Evolutionary conservation across 1,140 invertebrate genomes (phyloP), one percentile per base, ranked within the genome.

Genomic region (Calephelis virginiensis): DNA sequence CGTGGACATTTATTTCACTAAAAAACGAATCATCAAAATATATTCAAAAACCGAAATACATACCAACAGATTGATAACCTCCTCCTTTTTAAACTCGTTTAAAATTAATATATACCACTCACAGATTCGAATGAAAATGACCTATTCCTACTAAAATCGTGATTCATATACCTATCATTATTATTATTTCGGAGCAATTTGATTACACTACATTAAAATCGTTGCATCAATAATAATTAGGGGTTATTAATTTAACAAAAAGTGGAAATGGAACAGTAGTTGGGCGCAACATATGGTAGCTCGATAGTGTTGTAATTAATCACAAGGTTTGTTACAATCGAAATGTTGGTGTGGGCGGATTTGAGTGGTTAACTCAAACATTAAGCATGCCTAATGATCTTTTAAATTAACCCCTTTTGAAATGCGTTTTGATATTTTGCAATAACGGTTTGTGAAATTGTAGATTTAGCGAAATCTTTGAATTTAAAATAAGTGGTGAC

Each of bases 231-330:
- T 75, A 78, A 81, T 85, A 76, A 79, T 66, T 59, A 76, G 71
- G 68, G 74, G 70, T 71, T 78, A 85, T 82, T 86, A 86, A 83
- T 79, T 72, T 63, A 73, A 86, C 77, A 87, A 89, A 87, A 90
- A 85, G 68, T 68, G 50, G 53, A 65, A 73, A 77, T 75, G 80
- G 76, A 84, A 80, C 85, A 76, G 88, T 86, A 88, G 86, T 84
- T 66, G 69, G 66, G 69, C 67, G 67, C 76, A 85, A 73, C 86
- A 90, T 90, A 85, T 90, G 86, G 85, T 83, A 79, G 77, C 82
- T 83, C 66, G 61, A 68, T 80, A 81, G 82, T 76, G 40, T 8
- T 59, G 75, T 83, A 88, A 89, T 90, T 86, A 90, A 88, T 89
- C 81, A 83, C 79, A 70, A 72, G 80, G 71, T 63, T 71, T 71